Conservation (phyloP, 2,797 vertebrate genomes). For the Hipposideros larvatus region DNA sequence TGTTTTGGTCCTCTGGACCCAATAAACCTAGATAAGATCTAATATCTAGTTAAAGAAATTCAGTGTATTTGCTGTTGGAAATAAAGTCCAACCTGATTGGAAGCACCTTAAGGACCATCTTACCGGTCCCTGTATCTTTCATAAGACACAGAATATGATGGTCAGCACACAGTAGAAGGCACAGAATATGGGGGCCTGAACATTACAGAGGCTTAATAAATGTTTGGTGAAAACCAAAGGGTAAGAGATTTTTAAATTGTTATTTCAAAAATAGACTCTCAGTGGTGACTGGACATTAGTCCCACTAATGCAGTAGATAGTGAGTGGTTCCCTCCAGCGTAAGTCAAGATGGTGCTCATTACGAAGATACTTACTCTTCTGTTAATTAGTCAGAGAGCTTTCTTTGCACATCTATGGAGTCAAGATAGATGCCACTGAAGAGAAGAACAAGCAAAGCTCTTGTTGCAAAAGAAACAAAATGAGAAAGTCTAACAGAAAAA, state of each 20-base stretch:
- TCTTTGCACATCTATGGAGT: neutral
- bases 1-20: constrained; percentile 19
- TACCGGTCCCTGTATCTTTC: neutral
- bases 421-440: neutral
- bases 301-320: neutral
- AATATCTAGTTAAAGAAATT: neutral
- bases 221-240: neutral
- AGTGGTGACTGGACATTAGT: neutral
- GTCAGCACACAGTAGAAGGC: neutral
- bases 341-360: neutral
- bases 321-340: neutral
- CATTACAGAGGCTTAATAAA: neutral
- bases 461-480: constrained; percentile 11
- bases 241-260: neutral
- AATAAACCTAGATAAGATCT: constrained; percentile 16
- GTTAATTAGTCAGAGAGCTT: neutral
- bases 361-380: neutral
- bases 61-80: constrained; percentile 7
- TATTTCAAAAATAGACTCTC: constrained; percentile 2
- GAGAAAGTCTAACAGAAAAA: neutral
- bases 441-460: neutral
- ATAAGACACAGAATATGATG: neutral
- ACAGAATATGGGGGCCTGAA: neutral
- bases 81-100: neutral
- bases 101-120: neutral